Evolutionary conservation across 2,888 invertebrate species (phyloP).

Genomic region (Caenorhabditis sulstoni): DNA sequence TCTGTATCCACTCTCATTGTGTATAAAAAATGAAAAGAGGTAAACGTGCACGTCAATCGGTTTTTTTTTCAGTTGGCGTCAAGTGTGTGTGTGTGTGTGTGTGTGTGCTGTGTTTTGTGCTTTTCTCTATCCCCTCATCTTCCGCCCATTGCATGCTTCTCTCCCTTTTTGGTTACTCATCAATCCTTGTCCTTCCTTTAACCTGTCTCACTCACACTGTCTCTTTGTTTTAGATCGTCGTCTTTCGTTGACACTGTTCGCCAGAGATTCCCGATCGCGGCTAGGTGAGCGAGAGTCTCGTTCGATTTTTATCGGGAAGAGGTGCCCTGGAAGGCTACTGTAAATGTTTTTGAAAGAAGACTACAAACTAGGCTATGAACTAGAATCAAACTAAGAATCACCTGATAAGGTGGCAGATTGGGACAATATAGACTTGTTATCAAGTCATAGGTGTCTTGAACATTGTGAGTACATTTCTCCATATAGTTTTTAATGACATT

Average conservation of each 20-base stretch:
- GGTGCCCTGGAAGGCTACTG: too few relatives aligned
- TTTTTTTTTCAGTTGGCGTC: neutral
- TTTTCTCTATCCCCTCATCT: neutral
- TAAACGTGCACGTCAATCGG: constrained; percentile 45
- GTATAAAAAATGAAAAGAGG: constrained; percentile 1
- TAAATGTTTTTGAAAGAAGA: too few relatives aligned
- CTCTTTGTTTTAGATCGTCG: constrained; percentile 13
- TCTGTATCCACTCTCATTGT: neutral
- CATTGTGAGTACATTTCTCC: too few relatives aligned
- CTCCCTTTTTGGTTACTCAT: neutral
- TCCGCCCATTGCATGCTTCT: neutral
- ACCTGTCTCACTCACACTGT: neutral
- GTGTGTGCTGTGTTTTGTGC: neutral
- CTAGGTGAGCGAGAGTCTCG: constrained; percentile 18
- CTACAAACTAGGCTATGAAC: too few relatives aligned
- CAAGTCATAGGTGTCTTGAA: too few relatives aligned
- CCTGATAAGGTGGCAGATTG: too few relatives aligned
- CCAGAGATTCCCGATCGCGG: neutral
- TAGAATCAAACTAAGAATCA: too few relatives aligned
- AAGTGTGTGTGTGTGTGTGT: constrained; percentile 4
- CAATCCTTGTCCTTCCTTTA: too few relatives aligned
- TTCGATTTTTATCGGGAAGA: too few relatives aligned
- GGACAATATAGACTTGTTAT: too few relatives aligned
- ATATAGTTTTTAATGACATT: too few relatives aligned
- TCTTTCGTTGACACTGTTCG: neutral